Base-by-base conservation (phyloP, 2,888 invertebrate species). In the Microctonus aethiopoides region DNA sequence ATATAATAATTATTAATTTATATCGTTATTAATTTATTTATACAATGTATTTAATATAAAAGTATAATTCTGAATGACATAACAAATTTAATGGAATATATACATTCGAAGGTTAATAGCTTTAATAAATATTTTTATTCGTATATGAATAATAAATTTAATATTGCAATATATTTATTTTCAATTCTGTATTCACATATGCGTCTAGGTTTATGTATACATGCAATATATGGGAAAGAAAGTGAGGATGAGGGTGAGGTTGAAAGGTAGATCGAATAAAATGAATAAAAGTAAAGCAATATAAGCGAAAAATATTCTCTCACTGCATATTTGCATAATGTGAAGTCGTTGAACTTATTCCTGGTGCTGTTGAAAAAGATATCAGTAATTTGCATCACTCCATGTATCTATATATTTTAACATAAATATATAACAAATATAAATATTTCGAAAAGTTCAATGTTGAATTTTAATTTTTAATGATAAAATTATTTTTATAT, bases 281-380 rank as follows among this genome's bases (percentile, higher is more conserved):
- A 56, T 56, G 29, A 29, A 56, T 56, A 26, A 56, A 56, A 26
- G 11, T 13, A 24, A 56, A 13, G 24, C n/a, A 29, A 56, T 57
- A 29, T 29, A 34, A 57, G 57, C 57, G 10, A 32, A 34, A 57
- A 57, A 57, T 57, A 57, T 57, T 29, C 57, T 57, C 57, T 57
- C 57, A 57, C 26, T 57, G 57, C 29, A n/a, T n/a, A 57, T 57
- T 57, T 32, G 20, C 57, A 57, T 57, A 57, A 57, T 57, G 57
- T 13, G 26, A 57, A 16, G 34, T 57, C 57, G 57, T 57, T 24
- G 57, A 57, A 57, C 57, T 57, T 20, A 29, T 26, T 29, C 32
- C 32, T 34, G 57, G 29, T 10, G 10, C 9, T 9, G 57, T 57
- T 57, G 57, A 57, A 57, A 57, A 34, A 26, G 57, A 57, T 57